A percentile compares a stretch with the other conserved stretches of the same genome.
phyloP scores from a whole-genome alignment of 1,140 invertebrate species.

The Penaeus chinensis region DNA sequence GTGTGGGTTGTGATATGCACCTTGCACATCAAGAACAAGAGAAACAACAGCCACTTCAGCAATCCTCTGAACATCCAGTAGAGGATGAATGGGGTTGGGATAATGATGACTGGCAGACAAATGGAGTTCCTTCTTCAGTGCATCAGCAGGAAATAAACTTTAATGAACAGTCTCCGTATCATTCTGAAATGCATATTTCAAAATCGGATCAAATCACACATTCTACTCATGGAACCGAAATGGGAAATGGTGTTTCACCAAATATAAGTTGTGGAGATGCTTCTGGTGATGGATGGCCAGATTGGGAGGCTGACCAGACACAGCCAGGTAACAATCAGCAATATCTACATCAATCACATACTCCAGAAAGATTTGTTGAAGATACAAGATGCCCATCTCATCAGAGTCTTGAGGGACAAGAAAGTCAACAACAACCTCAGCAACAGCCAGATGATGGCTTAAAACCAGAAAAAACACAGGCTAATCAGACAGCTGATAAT shows the following conservation, averaged over 20 bases:
- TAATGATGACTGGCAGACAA: constrained; percentile 50
- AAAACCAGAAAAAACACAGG: not conserved
- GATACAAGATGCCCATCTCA: not conserved
- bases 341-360: not conserved
- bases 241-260: constrained; percentile 6
- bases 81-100: constrained; percentile 52
- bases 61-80: not conserved
- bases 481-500: not conserved
- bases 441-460: constrained; percentile 36
- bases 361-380: too few relatives aligned
- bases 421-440: not conserved
- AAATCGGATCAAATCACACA: too few relatives aligned
- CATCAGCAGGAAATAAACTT: constrained; percentile 6
- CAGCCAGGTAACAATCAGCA: not conserved
- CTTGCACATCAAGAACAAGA: not conserved
- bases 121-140: constrained; percentile 27
- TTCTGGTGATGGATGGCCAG: constrained; percentile 51
- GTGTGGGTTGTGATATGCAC: not conserved
- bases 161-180: not conserved
- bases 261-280: constrained; percentile 4
- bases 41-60: constrained; percentile 7
- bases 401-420: not conserved
- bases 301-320: constrained; percentile 32
- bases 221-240: not conserved
- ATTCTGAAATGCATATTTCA: not conserved